Conservation (phyloP, 2,888 invertebrate species). For the Heliconius sara region DNA sequence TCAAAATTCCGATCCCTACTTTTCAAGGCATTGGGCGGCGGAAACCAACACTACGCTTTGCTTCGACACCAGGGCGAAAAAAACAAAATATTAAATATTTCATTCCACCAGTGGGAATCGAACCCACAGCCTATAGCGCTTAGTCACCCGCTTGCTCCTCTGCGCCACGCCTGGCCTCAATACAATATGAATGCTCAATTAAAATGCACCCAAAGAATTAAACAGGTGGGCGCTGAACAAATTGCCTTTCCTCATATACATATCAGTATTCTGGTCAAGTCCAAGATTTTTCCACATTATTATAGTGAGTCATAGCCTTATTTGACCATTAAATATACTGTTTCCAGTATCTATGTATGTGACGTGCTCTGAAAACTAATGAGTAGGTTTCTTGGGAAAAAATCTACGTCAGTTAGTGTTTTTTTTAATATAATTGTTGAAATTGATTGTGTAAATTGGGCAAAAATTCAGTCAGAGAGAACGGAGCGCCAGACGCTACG, state of each 20-base stretch:
- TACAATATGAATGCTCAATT: conserved; percentile 66
- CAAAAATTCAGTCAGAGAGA: no score
- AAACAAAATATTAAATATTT: no score
- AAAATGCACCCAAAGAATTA: conserved; percentile 62
- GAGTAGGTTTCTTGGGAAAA: conserved; percentile 21
- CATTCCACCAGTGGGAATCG: no score
- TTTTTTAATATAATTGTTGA: conserved; percentile 12
- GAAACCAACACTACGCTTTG: no score
- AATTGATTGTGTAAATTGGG: no score
- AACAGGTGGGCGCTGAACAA: conserved; percentile 59
- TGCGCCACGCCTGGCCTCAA: neutral
- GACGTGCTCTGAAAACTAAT: conserved; percentile 44
- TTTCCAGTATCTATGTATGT: conserved; percentile 53
- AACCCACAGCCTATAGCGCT: no score
- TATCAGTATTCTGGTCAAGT: conserved; percentile 67
- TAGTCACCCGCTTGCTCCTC: no score
- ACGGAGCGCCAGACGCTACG: no score
- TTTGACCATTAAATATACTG: conserved; percentile 67
- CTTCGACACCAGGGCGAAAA: no score
- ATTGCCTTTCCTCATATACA: conserved; percentile 65
- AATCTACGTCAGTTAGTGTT: conserved; percentile 9
- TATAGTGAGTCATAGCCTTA: conserved; percentile 75
- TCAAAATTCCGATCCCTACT: no score
- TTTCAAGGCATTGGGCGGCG: no score
- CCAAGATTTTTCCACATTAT: conserved; percentile 72